A percentile compares a stretch with the other conserved stretches of the same genome.
These are phyloP conservation scores for Petrolisthes manimaculis DNA, from an alignment of 2,888 invertebrate genomes.

Conservation along the genomic window DNA sequence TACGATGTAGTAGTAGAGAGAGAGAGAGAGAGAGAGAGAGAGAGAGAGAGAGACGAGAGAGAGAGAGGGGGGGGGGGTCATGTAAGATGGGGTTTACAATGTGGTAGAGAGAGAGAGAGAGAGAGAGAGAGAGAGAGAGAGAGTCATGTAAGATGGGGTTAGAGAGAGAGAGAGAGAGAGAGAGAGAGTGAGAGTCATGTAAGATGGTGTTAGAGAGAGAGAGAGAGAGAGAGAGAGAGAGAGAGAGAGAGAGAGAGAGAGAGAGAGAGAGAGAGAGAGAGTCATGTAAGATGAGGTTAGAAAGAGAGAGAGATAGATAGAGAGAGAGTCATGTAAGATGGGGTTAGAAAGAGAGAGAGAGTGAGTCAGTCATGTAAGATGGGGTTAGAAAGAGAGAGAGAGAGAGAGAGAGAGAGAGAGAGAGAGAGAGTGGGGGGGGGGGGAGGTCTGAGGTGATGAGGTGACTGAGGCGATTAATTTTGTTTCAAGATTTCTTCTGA, in stretches of 20 bases:
- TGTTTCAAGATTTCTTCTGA: background rate
- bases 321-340: too few species aligned
- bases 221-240: too few species aligned
- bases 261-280: too few species aligned
- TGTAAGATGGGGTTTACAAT: too few species aligned
- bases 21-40: slow-evolving; percentile 1
- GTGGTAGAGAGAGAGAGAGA: background rate
- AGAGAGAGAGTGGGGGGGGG: background rate
- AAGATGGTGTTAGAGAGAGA: too few species aligned
- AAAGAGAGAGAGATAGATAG: background rate
- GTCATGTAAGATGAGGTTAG: background rate
- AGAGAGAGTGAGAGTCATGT: too few species aligned
- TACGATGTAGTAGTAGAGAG: background rate
- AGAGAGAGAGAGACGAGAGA: background rate
- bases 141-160: too few species aligned
- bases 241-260: too few species aligned
- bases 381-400: background rate
- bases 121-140: slow-evolving; percentile 7
- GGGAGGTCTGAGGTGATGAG: background rate
- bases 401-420: slow-evolving; percentile 23
- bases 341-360: too few species aligned
- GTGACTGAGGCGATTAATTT: background rate
- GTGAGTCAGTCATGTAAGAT: too few species aligned
- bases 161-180: too few species aligned
- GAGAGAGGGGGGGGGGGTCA: slow-evolving; percentile 7